phyloP scores from a whole-genome alignment of 2,113 vertebrate species.

The Platysteira castanea region DNA sequence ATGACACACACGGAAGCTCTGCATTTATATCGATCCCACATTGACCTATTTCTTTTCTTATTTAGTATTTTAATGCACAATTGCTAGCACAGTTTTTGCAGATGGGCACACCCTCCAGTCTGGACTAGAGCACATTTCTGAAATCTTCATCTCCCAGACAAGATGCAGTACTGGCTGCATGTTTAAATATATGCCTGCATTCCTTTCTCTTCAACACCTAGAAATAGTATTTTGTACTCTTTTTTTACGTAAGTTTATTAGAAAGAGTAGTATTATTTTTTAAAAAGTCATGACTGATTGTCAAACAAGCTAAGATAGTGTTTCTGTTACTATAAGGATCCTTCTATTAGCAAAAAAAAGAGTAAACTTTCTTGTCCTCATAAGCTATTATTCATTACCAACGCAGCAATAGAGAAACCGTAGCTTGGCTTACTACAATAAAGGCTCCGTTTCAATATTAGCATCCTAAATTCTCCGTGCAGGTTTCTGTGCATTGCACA shows the following conservation, averaged over 20 bases:
- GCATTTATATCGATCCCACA: background rate
- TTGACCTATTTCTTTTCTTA: slow-evolving; percentile 8
- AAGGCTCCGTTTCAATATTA: slow-evolving; percentile 19
- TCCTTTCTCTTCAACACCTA: background rate
- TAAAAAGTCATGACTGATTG: slow-evolving; percentile 18
- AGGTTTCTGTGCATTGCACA: background rate
- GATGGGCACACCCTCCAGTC: background rate
- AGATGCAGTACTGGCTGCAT: background rate
- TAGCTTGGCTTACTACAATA: background rate
- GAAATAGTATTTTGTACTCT: background rate
- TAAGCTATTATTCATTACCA: slow-evolving; percentile 2
- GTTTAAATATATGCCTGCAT: background rate
- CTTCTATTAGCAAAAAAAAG: background rate
- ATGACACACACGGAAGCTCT: background rate
- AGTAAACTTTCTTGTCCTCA: background rate
- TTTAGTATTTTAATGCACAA: background rate
- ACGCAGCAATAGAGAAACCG: background rate
- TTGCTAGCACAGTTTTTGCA: background rate
- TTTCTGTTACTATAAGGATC: background rate
- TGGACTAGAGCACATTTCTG: background rate
- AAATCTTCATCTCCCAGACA: background rate
- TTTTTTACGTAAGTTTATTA: background rate
- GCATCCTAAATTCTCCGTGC: slow-evolving; percentile 19
- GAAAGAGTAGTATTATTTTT: background rate
- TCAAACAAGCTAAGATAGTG: background rate